These are phyloP conservation scores for Clavelina lepadiformis DNA, from an alignment of 23 tunicate genomes.

Conservation along the genomic window DNA sequence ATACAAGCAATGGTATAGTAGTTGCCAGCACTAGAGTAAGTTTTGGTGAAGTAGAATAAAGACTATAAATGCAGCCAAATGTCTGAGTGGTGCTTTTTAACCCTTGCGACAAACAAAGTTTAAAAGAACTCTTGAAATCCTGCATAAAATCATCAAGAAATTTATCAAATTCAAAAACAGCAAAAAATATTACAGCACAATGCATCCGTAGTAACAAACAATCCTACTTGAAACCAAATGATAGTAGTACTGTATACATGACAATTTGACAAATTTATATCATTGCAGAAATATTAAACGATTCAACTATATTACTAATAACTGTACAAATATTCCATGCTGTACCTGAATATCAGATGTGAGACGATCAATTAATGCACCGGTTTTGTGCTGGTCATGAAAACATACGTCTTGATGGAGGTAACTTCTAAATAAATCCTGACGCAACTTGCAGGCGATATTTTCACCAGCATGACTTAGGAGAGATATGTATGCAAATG, in stretches of 20 bases:
- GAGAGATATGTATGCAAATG: slow-evolving; percentile 77
- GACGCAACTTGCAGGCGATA: slow-evolving; percentile 78
- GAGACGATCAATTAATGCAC: slow-evolving; percentile 63
- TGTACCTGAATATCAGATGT: slow-evolving; percentile 95
- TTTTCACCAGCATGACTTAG: slow-evolving; percentile 86
- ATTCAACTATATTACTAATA: too few species aligned
- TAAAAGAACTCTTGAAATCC: slow-evolving; percentile 98
- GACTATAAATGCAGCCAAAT: slow-evolving; percentile 59
- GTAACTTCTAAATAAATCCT: slow-evolving; percentile 70
- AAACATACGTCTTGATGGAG: slow-evolving; percentile 85
- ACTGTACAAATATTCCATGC: background rate
- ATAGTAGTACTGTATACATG: too few species aligned
- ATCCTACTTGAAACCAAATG: too few species aligned
- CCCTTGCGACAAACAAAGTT: slow-evolving; percentile 90
- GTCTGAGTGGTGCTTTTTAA: slow-evolving; percentile 83
- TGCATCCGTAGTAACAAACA: background rate
- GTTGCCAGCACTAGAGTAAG: slow-evolving; percentile 58
- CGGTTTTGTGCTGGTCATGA: slow-evolving; percentile 83
- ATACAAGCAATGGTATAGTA: slow-evolving; percentile 60
- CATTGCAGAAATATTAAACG: too few species aligned
- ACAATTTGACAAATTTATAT: too few species aligned
- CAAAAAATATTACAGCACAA: background rate
- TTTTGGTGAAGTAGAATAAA: slow-evolving; percentile 85
- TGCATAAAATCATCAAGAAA: slow-evolving; percentile 9
- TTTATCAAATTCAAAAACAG: background rate